A percentile compares a stretch with the other conserved stretches of the same genome.
Evolutionary conservation across 2,888 invertebrate genomes (phyloP).

Genomic region (Mesochorus sp.): DNA sequence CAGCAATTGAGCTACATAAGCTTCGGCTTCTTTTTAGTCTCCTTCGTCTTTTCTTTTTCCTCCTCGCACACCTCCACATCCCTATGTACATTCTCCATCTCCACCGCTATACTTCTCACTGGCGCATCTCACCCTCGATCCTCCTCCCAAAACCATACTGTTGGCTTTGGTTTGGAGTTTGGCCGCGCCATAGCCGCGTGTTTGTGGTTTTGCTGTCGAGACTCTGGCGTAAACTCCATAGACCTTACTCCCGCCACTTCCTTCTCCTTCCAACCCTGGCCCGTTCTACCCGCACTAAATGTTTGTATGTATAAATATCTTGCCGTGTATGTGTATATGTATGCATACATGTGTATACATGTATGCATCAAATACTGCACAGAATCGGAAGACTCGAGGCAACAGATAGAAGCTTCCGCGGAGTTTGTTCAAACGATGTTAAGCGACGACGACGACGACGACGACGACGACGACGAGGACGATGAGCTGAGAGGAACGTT

Average conservation of each 20-base stretch:
- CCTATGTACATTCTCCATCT: background rate
- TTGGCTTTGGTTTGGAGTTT: slow-evolving; percentile 81
- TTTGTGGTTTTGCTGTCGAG: slow-evolving; percentile 81
- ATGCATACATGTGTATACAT: slow-evolving; percentile 3
- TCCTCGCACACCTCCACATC: background rate
- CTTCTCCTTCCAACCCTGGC: slow-evolving; percentile 8
- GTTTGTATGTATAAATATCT: slow-evolving; percentile 37
- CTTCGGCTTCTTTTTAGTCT: slow-evolving; percentile 55
- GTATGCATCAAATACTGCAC: background rate
- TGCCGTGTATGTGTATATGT: background rate
- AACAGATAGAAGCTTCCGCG: slow-evolving; percentile 59
- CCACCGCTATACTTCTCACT: slow-evolving; percentile 63
- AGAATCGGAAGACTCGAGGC: slow-evolving; percentile 35
- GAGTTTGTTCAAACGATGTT: slow-evolving; percentile 61
- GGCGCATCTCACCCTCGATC: slow-evolving; percentile 69
- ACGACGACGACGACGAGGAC: slow-evolving; percentile 25
- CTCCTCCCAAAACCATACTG: slow-evolving; percentile 75
- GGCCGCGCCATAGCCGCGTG: slow-evolving; percentile 80
- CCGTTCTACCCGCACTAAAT: slow-evolving; percentile 57
- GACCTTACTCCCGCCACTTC: slow-evolving; percentile 54
- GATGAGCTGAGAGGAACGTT: slow-evolving; percentile 21
- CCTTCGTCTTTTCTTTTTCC: background rate
- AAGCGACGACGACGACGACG: slow-evolving; percentile 53
- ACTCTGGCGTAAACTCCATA: slow-evolving; percentile 72
- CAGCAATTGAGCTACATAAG: slow-evolving; percentile 74